Evolutionary conservation across 2,113 vertebrate species (phyloP), one percentile per base, ranked within the genome.

Genomic region (Terrapene triunguis): DNA sequence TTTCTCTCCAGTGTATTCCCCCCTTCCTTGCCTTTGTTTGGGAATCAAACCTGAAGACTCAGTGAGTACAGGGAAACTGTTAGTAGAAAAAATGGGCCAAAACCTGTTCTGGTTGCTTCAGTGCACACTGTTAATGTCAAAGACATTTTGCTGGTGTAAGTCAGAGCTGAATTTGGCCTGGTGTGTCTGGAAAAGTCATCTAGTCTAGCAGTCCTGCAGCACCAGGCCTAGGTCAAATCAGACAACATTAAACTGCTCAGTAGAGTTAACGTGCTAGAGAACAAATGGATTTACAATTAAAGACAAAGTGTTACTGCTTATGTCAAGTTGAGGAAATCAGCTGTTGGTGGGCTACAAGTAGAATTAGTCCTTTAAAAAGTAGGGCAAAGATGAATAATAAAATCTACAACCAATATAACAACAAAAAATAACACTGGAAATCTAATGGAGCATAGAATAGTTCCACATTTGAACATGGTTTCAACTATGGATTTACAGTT

Each of bases 271-370:
- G 22, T 32, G 62, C 27, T 59, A 74, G 22, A 53, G 59, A 53
- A 53, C 53, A 93, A 89, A 82, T 47, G 54, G 27, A 85, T 89
- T 81, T 89, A 69, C 62, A 89, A 24, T 89, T 82, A 85, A 85
- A 81, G 62, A 32, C 78, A 59, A 93, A 89, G 78, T 93, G 92
- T 72, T 89, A 53, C n/a, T 85, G 53, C 78, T 82, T 76, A 85
- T 82, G 92, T 89, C 76, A 93, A 80, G 35, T 85, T 80, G 47
- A 93, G 65, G 51, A 44, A 85, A 85, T 16, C 24, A 17, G 25
- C 29, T 59, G 53, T 35, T 74, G 38, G 16, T 42, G 48, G 44
- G 50, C 42, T 51, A 32, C 47, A 55, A 51, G 57, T 69, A 54
- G 82, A 44, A 35, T 10, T 38, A 6, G 42, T 44, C 12, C 19